Evolutionary conservation across 2,797 vertebrate genomes (phyloP).

Genomic region (Gallinago nigripennis): DNA sequence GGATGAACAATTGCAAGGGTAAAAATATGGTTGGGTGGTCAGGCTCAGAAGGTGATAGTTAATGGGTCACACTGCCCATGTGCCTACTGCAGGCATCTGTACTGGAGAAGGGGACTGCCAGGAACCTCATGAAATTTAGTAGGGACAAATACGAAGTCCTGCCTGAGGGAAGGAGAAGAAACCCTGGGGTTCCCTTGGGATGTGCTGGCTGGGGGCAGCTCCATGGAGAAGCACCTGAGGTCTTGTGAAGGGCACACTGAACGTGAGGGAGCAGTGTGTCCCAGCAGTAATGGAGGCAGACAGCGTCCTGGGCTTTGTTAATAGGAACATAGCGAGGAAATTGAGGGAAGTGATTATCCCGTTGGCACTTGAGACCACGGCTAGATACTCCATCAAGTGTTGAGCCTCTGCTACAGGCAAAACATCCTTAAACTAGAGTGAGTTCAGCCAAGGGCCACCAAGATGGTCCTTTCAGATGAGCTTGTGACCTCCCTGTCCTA

Average conservation of each 20-base stretch:
- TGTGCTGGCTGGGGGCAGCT: neutral
- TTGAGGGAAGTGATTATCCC: neutral
- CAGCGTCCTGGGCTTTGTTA: neutral
- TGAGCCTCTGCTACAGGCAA: neutral
- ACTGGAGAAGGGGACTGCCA: neutral
- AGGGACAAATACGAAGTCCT: neutral
- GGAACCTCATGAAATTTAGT: neutral
- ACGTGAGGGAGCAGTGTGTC: rapidly evolving
- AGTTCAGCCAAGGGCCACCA: neutral
- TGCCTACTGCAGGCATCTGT: neutral
- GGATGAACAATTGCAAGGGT: neutral
- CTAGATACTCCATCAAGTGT: neutral
- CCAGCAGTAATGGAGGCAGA: rapidly evolving
- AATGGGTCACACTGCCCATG: rapidly evolving
- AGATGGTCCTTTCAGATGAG: neutral
- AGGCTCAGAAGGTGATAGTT: neutral
- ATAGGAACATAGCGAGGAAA: neutral
- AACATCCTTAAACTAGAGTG: neutral
- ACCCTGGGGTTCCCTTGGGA: neutral
- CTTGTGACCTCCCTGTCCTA: neutral
- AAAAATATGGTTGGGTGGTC: neutral
- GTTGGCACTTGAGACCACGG: neutral
- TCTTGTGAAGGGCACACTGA: rapidly evolving
- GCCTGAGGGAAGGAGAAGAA: neutral
- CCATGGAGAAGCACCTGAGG: rapidly evolving